A percentile compares a stretch with the other conserved stretches of the same genome.
phyloP scores from a whole-genome alignment of 2,888 invertebrate genomes.

The Clistopyga incitator region DNA sequence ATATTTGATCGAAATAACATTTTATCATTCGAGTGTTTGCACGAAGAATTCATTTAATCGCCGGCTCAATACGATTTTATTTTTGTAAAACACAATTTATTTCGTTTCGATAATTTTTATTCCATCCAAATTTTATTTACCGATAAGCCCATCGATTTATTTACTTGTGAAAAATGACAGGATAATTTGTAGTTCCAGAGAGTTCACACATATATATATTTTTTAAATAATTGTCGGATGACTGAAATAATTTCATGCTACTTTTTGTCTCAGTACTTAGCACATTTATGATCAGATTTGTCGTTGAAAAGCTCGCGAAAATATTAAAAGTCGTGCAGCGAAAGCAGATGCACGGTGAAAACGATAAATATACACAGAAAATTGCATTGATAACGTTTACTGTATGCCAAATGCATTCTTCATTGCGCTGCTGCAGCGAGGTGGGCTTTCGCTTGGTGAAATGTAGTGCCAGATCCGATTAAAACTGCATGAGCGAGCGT shows the following conservation, averaged over 20 bases:
- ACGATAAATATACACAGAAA: constrained; percentile 23
- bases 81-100: too few relatives aligned
- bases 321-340: neutral
- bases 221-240: neutral
- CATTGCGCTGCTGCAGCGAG: neutral
- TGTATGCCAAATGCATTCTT: constrained; percentile 42
- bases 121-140: too few relatives aligned
- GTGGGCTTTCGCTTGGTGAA: constrained; percentile 27
- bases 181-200: neutral
- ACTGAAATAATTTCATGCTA: neutral
- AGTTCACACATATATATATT: neutral
- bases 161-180: neutral
- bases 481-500: constrained; percentile 55
- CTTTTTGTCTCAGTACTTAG: neutral
- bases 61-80: too few relatives aligned
- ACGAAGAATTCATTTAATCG: too few relatives aligned
- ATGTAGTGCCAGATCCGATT: constrained; percentile 54
- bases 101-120: too few relatives aligned
- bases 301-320: neutral
- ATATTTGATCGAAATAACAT: too few relatives aligned
- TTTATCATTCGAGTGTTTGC: too few relatives aligned
- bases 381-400: constrained; percentile 46
- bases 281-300: neutral
- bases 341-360: constrained; percentile 22
- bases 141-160: too few relatives aligned